Evolutionary conservation across 2,888 invertebrate genomes (phyloP), one percentile per base, ranked within the genome.

Genomic region (Morpho deidamia): DNA sequence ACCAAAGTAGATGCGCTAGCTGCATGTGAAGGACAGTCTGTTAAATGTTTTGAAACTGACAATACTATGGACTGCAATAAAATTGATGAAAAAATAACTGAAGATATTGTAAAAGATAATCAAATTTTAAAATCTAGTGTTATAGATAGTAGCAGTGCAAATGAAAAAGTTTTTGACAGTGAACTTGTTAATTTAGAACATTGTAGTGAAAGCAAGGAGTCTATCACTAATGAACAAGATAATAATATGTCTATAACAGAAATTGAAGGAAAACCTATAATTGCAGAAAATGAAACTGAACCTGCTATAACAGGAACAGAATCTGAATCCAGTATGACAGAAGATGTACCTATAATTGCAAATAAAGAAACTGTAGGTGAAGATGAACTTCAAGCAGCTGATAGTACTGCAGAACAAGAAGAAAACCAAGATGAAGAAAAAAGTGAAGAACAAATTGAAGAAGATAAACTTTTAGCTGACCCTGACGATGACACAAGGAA

Each of bases 381-480:
- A 9, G 0, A 7, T 7, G n/a, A 23, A 23, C 23, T 10, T 14
- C 7, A 14, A 34, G 8, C 38, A 42, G 45, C 23, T 34, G 46
- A 44, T 58, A 52, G 53, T 14, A 23, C 38, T 55, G 14, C 43
- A 42, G 33, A 46, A 42, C 8, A 39, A 11, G 57, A 49, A 43
- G 34, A 43, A 41, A 42, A 43, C 43, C 48, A 53, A 49, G 51
- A 49, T 51, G 34, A 44, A 44, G 51, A 55, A 44, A 56, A 46
- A 11, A 57, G 34, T 51, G 51, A 44, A 51, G 63, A 62, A 43
- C 57, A 61, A 49, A 54, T 56, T 41, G 59, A 61, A 44, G 66
- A 66, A 60, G 60, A 58, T 45, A 49, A 32, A 44, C 60, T 48
- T 44, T 55, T 62, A 44, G 59, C 52, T 45, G 59, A 59, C 47